Evolutionary conservation across 2,888 invertebrate genomes (phyloP).

Genomic region (Lochmaea capreae): DNA sequence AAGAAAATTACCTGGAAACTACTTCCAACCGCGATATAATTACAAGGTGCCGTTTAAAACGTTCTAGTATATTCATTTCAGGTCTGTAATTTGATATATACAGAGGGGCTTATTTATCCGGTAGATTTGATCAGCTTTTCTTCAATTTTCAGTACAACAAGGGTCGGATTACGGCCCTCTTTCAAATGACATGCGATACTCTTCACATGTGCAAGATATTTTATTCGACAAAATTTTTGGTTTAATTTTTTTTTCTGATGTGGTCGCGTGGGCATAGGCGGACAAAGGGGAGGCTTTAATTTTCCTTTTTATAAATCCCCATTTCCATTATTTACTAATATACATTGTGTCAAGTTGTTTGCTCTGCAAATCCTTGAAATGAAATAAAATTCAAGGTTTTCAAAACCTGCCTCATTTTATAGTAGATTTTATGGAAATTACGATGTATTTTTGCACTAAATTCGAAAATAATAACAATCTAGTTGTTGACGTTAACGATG

Average conservation of each 20-base stretch:
- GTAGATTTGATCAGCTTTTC: slow-evolving; percentile 65
- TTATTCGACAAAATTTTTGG: slow-evolving; percentile 33
- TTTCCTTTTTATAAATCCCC: too few species aligned
- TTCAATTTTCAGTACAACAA: slow-evolving; percentile 61
- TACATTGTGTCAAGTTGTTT: too few species aligned
- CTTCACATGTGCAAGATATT: slow-evolving; percentile 41
- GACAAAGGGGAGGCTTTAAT: not conserved
- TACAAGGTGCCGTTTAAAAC: slow-evolving; percentile 55
- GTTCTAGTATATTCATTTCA: slow-evolving; percentile 54
- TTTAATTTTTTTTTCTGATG: slow-evolving; percentile 30
- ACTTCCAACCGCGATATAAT: slow-evolving; percentile 53
- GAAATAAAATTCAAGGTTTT: too few species aligned
- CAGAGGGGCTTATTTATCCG: slow-evolving; percentile 60
- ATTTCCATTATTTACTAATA: too few species aligned
- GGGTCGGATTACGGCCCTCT: slow-evolving; percentile 54
- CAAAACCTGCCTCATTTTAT: too few species aligned
- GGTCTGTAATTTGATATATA: slow-evolving; percentile 56
- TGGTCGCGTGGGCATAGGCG: not conserved
- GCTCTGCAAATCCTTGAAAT: too few species aligned
- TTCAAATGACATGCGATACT: slow-evolving; percentile 54
- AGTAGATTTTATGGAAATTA: too few species aligned
- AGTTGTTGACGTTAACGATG: too few species aligned
- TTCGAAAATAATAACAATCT: too few species aligned
- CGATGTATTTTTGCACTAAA: too few species aligned
- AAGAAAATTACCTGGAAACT: slow-evolving; percentile 51